These are phyloP conservation scores for Calephelis virginiensis DNA, from an alignment of 1,140 invertebrate species.

Conservation along the genomic window DNA sequence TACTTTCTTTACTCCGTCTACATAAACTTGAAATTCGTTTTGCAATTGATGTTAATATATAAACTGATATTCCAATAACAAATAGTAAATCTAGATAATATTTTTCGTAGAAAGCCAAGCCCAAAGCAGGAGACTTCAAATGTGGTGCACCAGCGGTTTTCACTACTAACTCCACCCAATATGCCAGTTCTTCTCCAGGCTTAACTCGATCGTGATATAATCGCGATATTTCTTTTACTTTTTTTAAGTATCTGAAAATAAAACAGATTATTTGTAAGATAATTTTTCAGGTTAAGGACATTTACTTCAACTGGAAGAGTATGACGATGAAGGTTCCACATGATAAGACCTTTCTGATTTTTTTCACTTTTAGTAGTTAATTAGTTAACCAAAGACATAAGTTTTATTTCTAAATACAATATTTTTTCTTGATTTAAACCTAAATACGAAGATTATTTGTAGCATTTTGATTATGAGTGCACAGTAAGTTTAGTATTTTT, in stretches of 20 bases:
- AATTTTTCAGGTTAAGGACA: too few relatives aligned
- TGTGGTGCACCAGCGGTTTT: constrained; percentile 27
- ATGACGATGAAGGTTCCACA: too few relatives aligned
- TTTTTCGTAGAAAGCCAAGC: constrained; percentile 30
- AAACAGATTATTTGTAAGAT: neutral
- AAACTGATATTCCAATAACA: neutral
- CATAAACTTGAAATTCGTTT: neutral
- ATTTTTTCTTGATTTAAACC: too few relatives aligned
- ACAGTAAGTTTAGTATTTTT: too few relatives aligned
- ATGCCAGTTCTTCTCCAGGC: constrained; percentile 19
- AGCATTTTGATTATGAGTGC: too few relatives aligned
- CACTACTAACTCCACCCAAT: constrained; percentile 31
- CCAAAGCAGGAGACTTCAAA: constrained; percentile 30
- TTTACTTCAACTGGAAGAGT: too few relatives aligned
- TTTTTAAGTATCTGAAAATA: constrained; percentile 34
- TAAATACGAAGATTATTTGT: too few relatives aligned
- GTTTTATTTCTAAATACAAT: too few relatives aligned
- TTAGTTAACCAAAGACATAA: too few relatives aligned
- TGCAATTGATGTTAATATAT: neutral
- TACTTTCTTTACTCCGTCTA: neutral
- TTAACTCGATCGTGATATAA: constrained; percentile 22
- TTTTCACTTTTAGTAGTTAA: too few relatives aligned
- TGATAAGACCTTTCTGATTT: too few relatives aligned
- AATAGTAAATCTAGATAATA: constrained; percentile 25
- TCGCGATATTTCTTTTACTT: constrained; percentile 38